A percentile compares a stretch with the other conserved stretches of the same genome.
These are phyloP conservation scores for Tribolium castaneum DNA, from an alignment of 1,140 invertebrate species.

Conservation along the genomic window DNA sequence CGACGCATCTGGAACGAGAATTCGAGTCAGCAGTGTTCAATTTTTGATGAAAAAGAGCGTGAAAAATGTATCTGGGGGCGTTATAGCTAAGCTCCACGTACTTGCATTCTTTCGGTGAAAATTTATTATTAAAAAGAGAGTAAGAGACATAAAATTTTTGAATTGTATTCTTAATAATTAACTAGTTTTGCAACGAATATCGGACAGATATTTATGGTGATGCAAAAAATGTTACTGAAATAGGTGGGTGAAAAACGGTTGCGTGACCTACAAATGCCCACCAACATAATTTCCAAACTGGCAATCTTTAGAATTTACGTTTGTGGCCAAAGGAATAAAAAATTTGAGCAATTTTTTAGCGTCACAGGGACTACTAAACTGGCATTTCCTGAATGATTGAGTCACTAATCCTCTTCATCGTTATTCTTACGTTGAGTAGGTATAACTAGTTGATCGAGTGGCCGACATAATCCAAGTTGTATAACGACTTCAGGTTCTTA, in stretches of 20 bases:
- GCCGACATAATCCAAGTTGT: conserved; percentile 37
- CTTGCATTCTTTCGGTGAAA: no score
- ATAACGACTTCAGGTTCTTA: conserved; percentile 24
- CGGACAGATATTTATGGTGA: not conserved
- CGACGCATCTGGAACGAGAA: conserved; percentile 82
- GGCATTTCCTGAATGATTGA: not conserved
- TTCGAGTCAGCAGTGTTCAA: not conserved
- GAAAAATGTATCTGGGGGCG: no score
- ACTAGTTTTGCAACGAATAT: not conserved
- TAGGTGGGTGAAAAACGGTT: conserved; percentile 22
- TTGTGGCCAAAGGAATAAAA: no score
- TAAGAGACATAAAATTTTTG: no score
- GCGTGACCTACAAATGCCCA: conserved; percentile 22
- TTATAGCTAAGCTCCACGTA: no score
- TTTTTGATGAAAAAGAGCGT: no score
- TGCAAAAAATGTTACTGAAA: not conserved
- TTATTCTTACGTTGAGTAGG: not conserved
- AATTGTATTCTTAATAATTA: no score
- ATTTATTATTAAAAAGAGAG: no score
- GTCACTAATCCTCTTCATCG: not conserved
- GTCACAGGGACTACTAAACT: not conserved
- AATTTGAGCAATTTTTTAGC: not conserved
- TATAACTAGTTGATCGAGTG: conserved; percentile 35
- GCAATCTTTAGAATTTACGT: not conserved
- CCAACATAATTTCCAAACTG: not conserved